Evolutionary conservation across 1,140 invertebrate species (phyloP).

Genomic region (Zaprionus lachaisei): DNA sequence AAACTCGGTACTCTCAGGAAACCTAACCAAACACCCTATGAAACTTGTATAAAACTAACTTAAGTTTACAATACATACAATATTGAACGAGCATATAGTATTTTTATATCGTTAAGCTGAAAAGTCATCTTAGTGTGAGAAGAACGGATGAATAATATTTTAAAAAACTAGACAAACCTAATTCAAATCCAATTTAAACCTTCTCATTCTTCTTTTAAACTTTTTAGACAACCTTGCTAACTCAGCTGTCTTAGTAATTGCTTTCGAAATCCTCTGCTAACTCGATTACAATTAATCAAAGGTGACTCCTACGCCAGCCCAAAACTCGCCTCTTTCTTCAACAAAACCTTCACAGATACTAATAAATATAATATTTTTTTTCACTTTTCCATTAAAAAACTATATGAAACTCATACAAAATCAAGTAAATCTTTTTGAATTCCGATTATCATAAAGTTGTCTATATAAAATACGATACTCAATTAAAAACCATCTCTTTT

Average conservation of each 20-base stretch:
- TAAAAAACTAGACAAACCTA: too few species aligned
- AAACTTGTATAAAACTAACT: too few species aligned
- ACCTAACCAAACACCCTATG: too few species aligned
- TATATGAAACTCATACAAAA: background rate
- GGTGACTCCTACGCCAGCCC: rapidly evolving
- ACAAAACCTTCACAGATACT: background rate
- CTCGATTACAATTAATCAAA: background rate
- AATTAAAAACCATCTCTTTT: background rate
- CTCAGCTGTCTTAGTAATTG: background rate
- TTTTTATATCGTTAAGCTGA: too few species aligned
- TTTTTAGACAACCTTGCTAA: too few species aligned
- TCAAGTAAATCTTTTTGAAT: background rate
- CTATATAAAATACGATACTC: conserved; percentile 7
- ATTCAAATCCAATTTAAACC: too few species aligned
- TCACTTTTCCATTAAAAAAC: background rate
- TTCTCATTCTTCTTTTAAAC: too few species aligned
- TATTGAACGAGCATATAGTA: too few species aligned
- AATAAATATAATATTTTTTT: background rate
- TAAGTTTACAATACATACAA: too few species aligned
- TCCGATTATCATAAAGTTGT: background rate
- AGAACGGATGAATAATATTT: too few species aligned
- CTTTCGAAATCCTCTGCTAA: background rate
- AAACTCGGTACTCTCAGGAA: background rate
- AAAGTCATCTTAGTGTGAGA: too few species aligned
- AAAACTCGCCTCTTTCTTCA: background rate